Evolutionary conservation across 2,113 vertebrate genomes (phyloP).

Genomic region (Ochotona princeps): DNA sequence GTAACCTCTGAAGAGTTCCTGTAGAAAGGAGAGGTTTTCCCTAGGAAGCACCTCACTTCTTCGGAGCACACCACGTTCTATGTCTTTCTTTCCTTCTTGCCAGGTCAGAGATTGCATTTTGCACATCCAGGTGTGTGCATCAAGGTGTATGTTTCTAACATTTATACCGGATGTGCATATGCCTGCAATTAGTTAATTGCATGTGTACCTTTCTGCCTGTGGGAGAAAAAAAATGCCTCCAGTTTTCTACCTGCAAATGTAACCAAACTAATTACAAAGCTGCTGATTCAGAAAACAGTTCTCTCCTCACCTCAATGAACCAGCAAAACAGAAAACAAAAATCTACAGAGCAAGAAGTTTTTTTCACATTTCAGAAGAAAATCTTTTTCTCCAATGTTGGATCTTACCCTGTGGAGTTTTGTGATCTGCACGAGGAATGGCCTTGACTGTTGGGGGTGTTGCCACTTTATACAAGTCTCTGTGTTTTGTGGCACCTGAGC

Average conservation of each 20-base stretch:
- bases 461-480: background rate
- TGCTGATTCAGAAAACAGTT: slow-evolving; percentile 64
- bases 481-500: background rate
- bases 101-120: background rate
- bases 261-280: slow-evolving; percentile 72
- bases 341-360: background rate
- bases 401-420: background rate
- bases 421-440: background rate
- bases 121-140: background rate
- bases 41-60: background rate
- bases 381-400: background rate
- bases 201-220: slow-evolving; percentile 50
- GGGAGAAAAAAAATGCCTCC: slow-evolving; percentile 39
- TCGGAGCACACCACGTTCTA: background rate
- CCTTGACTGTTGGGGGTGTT: background rate
- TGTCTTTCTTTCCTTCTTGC: background rate
- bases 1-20: background rate
- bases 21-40: background rate
- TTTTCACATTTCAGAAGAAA: background rate
- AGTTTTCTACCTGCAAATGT: slow-evolving; percentile 56
- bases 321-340: background rate
- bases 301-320: slow-evolving; percentile 13
- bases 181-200: slow-evolving; percentile 71
- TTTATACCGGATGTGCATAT: background rate
- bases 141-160: background rate